Percentiles rank a stretch among this genome's conserved stretches.
Evolutionary conservation across 2,113 vertebrate genomes (phyloP).

Genomic region (Clupea harengus): DNA sequence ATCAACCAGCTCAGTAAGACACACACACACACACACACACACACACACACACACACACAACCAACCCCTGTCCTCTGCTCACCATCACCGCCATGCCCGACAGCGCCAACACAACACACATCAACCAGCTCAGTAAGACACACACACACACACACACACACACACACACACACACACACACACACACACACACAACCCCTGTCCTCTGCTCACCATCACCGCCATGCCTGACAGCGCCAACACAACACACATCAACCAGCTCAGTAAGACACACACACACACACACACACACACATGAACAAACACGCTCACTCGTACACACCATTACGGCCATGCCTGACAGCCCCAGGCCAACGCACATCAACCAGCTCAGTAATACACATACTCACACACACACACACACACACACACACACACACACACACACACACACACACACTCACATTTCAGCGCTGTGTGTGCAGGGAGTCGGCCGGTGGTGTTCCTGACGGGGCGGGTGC

Average conservation of each 20-base stretch:
- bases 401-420: not conserved
- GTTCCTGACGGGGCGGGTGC: conserved; percentile 93
- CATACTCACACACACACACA: not conserved
- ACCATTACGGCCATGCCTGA: too few species aligned
- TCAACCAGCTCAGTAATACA: not conserved
- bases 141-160: conserved; percentile 2
- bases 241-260: not conserved
- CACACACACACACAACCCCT: not conserved
- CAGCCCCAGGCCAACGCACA: not conserved
- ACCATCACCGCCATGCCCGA: conserved; percentile 98
- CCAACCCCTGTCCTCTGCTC: conserved; percentile 87
- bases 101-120: conserved; percentile 84
- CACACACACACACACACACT: not conserved
- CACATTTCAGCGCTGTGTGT: conserved; percentile 36
- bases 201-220: too few species aligned
- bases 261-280: not conserved
- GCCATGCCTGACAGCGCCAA: too few species aligned
- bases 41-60: not conserved
- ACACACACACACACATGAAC: not conserved
- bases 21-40: not conserved
- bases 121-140: conserved; percentile 93
- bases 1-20: not conserved
- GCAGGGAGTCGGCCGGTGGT: conserved; percentile 92
- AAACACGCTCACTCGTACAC: not conserved
- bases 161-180: not conserved